These are phyloP conservation scores for Emydoidea blandingii DNA, from an alignment of 2,797 vertebrate genomes.

Conservation along the genomic window DNA sequence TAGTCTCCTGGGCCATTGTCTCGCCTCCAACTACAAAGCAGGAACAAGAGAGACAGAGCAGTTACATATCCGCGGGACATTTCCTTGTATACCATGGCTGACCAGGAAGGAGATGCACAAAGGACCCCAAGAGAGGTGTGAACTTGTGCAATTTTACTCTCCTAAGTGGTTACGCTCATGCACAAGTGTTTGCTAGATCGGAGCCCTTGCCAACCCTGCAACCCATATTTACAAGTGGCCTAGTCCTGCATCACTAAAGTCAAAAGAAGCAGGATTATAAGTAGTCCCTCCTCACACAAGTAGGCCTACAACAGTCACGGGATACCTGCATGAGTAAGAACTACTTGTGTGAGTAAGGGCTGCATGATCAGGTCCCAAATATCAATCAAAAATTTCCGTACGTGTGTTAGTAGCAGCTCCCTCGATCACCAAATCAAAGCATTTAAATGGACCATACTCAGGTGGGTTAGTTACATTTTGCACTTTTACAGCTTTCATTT, in stretches of 20 bases:
- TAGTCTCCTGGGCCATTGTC: conserved; percentile 94
- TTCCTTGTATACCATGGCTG: neutral
- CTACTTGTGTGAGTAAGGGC: accelerated
- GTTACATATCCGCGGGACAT: neutral
- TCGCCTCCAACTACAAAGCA: conserved; percentile 61
- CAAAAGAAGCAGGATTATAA: accelerated
- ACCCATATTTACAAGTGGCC: neutral
- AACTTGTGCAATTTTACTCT: neutral
- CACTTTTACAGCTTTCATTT: neutral
- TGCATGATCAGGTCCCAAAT: accelerated
- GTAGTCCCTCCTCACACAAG: neutral
- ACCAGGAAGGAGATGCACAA: conserved; percentile 52
- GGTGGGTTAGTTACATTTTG: neutral
- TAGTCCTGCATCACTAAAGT: neutral
- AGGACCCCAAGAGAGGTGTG: neutral
- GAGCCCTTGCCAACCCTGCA: accelerated
- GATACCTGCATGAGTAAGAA: accelerated
- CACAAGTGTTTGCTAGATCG: neutral
- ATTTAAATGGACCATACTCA: neutral
- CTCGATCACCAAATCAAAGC: neutral
- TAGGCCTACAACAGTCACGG: neutral
- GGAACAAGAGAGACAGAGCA: conserved; percentile 6
- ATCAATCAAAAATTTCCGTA: neutral
- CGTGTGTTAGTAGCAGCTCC: neutral
- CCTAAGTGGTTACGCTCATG: accelerated